Evolutionary conservation across 2,797 vertebrate species (phyloP), one percentile per base, ranked within the genome.

Genomic region (Sebastes hopkinsi): DNA sequence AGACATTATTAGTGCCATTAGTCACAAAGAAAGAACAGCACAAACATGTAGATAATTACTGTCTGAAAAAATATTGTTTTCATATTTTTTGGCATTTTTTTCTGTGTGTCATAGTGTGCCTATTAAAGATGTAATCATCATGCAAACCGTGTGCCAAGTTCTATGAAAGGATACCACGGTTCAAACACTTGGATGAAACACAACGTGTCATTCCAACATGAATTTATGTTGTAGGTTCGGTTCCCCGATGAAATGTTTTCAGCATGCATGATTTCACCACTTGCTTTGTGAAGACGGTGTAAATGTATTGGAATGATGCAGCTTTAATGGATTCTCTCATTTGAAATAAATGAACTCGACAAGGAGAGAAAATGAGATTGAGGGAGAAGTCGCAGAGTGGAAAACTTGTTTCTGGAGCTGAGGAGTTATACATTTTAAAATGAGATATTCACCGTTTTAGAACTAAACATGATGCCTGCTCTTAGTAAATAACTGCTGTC

Each of bases 311-410:
- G 72, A 73, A 82, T 67, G 77, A 83, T 68, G 82, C 82, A 18
- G 42, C 72, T 1, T 80, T 89, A 89, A 92, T 91, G 86, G 83
- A 82, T 77, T 92, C 77, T 75, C 82, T 87, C 78, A 75, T 89
- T 75, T 81, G 77, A 91, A 86, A 84, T 86, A 71, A 90, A 91
- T 88, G 55, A 86, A 85, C 79, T 81, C 13, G 58, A 80, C 75
- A 70, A 67, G 68, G 68, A 79, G 73, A 46, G 83, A 86, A 82
- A 87, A 82, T 75, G 64, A 82, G 73, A 84, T 23, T 30, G 86
- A 82, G 67, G 67, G 55, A 70, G 67, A 59, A 50, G 46, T 66
- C 5, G 36, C 54, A 23, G 34, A 69, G 64, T 56, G 65, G 46
- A 65, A 79, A 79, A 75, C 56, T 27, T 65, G 38, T 72, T 80